Base-by-base conservation (phyloP, 2,888 invertebrate species). In the Thera britannica region DNA sequence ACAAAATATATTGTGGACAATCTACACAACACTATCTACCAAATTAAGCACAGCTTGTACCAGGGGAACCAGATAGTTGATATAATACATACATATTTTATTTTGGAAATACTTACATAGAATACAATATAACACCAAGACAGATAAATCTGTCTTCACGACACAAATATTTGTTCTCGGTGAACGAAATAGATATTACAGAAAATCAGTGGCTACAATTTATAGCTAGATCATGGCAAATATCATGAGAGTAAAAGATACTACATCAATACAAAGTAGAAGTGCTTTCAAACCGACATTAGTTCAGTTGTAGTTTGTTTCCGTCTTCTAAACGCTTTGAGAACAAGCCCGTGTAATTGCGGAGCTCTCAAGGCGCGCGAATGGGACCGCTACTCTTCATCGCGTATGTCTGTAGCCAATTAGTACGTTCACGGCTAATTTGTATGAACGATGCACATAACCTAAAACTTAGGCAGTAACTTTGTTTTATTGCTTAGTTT, bases 321-420 rank as follows among this genome's bases (percentile, higher is more conserved):
- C 58, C 6, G n/a, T 57, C n/a, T 35, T 48, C 48, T 12, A 66
- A 61, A 44, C 57, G 34, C 52, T 58, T 52, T 38, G 57, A 44
- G 36, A 57, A 58, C 44, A 61, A 57, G 52, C 35, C 12, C 52
- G 44, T 58, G 38, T 67, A 62, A 67, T 62, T 58, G 62, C 36
- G 23, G 35, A 46, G 46, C 41, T 52, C 36, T 12, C 48, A 38
- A 34, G 54, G 62, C 41, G 46, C 54, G n/a, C 38, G 12, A 23
- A 48, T 55, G 58, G 58, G 38, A 36, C 62, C 58, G 58, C 62
- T 67, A 58, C 54, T 67, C 58, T 67, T 62, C 62, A 58, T 67
- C 58, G 46, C 41, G 67, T 62, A 54, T 61, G 51, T 58, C 61
- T 44, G 46, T 44, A 62, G 62, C 48, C 67, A 62, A 62, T 58